phyloP scores from a whole-genome alignment of 2,113 vertebrate genomes.

The Vombatus ursinus region DNA sequence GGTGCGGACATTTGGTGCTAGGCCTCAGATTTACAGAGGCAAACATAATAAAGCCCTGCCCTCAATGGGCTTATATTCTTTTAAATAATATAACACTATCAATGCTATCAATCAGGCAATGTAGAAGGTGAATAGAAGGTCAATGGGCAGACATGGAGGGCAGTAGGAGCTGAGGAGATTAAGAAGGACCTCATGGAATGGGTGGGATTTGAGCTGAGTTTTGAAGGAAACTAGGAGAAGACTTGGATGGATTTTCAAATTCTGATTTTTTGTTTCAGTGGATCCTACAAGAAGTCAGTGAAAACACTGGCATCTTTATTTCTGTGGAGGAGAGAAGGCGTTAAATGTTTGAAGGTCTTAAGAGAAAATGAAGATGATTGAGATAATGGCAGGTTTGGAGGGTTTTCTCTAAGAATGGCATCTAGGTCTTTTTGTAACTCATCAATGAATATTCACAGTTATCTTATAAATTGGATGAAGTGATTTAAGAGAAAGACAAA shows the following conservation, averaged over 20 bases:
- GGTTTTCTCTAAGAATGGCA: constrained; percentile 28
- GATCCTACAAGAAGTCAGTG: not conserved
- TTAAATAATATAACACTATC: not conserved
- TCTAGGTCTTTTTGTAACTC: not conserved
- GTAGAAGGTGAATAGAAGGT: not conserved
- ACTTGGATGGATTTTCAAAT: not conserved
- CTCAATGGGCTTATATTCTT: not conserved
- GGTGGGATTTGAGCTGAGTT: not conserved
- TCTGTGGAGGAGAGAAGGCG: not conserved
- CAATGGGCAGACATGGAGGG: not conserved
- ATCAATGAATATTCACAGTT: constrained; percentile 44
- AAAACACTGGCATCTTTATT: not conserved
- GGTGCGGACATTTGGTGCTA: not conserved
- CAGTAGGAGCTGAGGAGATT: not conserved
- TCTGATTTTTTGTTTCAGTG: not conserved
- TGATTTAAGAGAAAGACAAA: constrained; percentile 41
- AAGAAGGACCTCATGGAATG: not conserved
- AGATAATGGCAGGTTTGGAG: not conserved
- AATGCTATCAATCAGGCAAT: not conserved
- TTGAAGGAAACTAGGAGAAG: not conserved
- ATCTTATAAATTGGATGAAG: constrained; percentile 60
- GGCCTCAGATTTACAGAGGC: too few relatives aligned
- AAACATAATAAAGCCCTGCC: not conserved
- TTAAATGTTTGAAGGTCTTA: not conserved
- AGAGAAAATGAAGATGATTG: not conserved